Percentiles rank a stretch among this genome's conserved stretches.
Evolutionary conservation across 2,888 invertebrate species (phyloP).

Genomic region (Arge pagana): DNA sequence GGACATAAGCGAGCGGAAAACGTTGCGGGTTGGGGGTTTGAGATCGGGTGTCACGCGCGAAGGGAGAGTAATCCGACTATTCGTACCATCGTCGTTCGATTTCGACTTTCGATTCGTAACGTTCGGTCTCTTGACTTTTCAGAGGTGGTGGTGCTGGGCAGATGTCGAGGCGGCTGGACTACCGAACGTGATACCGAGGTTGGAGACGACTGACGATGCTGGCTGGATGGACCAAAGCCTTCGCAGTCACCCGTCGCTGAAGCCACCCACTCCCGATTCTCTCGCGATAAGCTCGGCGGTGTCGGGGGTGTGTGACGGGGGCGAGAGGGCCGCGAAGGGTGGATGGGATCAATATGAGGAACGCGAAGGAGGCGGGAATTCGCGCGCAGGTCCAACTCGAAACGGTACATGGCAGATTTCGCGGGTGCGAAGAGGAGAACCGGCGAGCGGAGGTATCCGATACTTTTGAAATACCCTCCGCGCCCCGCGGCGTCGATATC

Average conservation of each 20-base stretch:
- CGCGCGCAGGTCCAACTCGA: conserved; percentile 58
- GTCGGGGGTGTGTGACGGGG: conserved; percentile 26
- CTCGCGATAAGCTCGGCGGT: conserved; percentile 25
- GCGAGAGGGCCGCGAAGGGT: conserved; percentile 31
- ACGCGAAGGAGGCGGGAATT: conserved; percentile 54
- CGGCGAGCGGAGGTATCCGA: too few species aligned
- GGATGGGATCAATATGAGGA: conserved; percentile 59
- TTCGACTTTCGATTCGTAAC: too few species aligned
- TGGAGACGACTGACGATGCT: conserved; percentile 10
- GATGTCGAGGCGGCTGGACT: conserved; percentile 5
- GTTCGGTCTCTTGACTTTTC: neutral
- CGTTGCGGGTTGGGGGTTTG: too few species aligned
- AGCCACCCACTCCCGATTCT: conserved; percentile 33
- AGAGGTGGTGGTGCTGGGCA: neutral
- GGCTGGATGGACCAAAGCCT: conserved; percentile 14
- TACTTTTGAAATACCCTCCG: too few species aligned
- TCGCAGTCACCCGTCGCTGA: neutral
- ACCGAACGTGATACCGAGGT: too few species aligned
- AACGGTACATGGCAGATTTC: too few species aligned
- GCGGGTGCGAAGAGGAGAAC: too few species aligned
- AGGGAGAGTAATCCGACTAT: too few species aligned
- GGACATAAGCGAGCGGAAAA: too few species aligned
- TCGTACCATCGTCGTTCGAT: too few species aligned
- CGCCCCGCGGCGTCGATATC: too few species aligned
- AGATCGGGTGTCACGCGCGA: too few species aligned